phyloP scores from a whole-genome alignment of 2,888 invertebrate genomes.

The Cistogaster globosa region DNA sequence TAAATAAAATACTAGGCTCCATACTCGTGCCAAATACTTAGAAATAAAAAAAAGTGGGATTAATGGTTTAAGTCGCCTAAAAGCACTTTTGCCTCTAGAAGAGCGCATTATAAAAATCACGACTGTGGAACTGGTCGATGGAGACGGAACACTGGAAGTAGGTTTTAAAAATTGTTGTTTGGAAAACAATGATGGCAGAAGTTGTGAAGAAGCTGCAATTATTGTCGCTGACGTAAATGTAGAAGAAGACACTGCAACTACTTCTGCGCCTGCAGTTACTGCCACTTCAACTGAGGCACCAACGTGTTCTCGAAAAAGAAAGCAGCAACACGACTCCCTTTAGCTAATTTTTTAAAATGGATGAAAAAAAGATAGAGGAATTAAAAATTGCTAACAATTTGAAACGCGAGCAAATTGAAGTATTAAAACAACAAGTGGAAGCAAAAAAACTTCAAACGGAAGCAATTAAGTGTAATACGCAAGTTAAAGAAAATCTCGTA shows the following conservation, averaged over 20 bases:
- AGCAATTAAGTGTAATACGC: neutral
- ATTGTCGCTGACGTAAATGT: neutral
- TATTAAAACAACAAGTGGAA: slow-evolving; percentile 19
- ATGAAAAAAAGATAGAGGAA: neutral
- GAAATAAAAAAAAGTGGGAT: slow-evolving; percentile 9
- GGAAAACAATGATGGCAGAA: no score
- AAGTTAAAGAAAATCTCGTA: no score
- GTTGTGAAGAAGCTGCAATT: no score
- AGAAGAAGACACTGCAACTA: no score
- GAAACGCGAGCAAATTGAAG: slow-evolving; percentile 3
- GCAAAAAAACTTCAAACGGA: slow-evolving; percentile 10
- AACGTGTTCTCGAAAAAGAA: no score
- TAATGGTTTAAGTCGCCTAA: slow-evolving; percentile 9
- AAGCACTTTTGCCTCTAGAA: slow-evolving; percentile 12
- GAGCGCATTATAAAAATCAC: slow-evolving; percentile 9
- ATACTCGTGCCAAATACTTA: neutral
- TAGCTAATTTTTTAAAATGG: slow-evolving; percentile 12
- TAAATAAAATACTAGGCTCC: neutral
- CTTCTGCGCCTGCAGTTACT: no score
- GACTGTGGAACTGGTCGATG: slow-evolving; percentile 3
- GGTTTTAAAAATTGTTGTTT: neutral
- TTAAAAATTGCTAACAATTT: slow-evolving; percentile 18
- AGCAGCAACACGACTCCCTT: no score
- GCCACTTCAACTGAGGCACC: no score
- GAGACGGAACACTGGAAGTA: slow-evolving; percentile 12